Percentiles rank a stretch among this genome's conserved stretches.
These are phyloP conservation scores for Pharmacophagus antenor DNA, from an alignment of 2,888 invertebrate species.

Conservation along the genomic window DNA sequence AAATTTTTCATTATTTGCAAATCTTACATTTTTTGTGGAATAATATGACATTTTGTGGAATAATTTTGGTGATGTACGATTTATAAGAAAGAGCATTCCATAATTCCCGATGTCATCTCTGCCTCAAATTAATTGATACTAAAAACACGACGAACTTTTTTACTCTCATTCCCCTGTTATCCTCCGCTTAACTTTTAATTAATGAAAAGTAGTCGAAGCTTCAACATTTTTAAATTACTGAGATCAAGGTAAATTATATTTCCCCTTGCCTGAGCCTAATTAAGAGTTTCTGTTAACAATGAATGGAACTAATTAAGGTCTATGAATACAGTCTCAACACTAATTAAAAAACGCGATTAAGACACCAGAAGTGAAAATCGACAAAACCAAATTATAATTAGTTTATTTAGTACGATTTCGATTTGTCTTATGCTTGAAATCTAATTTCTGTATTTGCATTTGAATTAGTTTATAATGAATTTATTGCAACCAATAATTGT, in stretches of 20 bases:
- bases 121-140: background rate
- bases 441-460: no score
- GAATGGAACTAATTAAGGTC: constrained; percentile 8
- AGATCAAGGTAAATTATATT: constrained; percentile 5
- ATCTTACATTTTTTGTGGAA: no score
- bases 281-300: constrained; percentile 4
- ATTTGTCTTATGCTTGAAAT: no score
- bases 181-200: constrained; percentile 4
- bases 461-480: no score
- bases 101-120: background rate
- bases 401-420: no score
- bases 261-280: background rate
- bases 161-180: background rate
- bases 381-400: background rate
- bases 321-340: background rate
- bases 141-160: background rate
- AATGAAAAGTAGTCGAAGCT: constrained; percentile 8
- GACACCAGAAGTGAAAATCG: background rate
- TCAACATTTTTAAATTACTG: constrained; percentile 3
- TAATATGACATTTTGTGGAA: no score
- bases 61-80: background rate
- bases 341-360: constrained; percentile 1
- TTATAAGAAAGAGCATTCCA: background rate
- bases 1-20: no score
- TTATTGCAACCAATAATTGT: no score